Base-by-base conservation (phyloP, 2,113 vertebrate species). In the Corvus cornix region DNA sequence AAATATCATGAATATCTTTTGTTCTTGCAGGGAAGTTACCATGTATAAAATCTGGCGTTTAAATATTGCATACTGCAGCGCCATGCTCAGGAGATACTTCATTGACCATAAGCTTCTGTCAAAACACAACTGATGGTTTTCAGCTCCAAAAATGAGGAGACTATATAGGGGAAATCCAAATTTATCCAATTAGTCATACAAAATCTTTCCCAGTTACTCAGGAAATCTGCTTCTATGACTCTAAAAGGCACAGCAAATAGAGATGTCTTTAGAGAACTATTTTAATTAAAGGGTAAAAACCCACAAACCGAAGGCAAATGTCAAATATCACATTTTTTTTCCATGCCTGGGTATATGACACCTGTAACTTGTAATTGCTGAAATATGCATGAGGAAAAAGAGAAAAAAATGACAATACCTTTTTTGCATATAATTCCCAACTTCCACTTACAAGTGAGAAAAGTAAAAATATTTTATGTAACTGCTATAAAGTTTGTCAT, bases 181-280 rank as follows among this genome's bases (percentile, higher is more conserved):
- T 95, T 88, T 83, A 94, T 81, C 55, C 84, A 81, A 41, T 97
- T 95, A 96, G 52, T 97, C 91, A 90, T 70, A 41, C 28, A 66
- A 55, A 82, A 76, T 80, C 67, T 95, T 87, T 49, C 79, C 28
- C 30, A 37, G 49, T 87, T 96, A 81, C 87, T 93, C 84, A 85
- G 63, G 35, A 89, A 62, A 63, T 82, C 84, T 89, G 55, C 62
- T 91, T 56, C 69, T 66, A 0, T 84, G 58, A 60, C 87, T 91
- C 18, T 79, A 87, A 89, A 69, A 59, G 48, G 30, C 78, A 79
- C 20, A 79, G 43, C n/a, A 69, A 58, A 39, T 55, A 69, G 81
- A 62, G 75, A 77, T 1, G 0, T 56, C 78, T 92, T 67, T 51
- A 35, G 35, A 77, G 23, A 91, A 76, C n/a, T 85, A 33, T 87